These are phyloP conservation scores for Jordanella pulchra DNA, from an alignment of 2,797 vertebrate species.

Conservation along the genomic window DNA sequence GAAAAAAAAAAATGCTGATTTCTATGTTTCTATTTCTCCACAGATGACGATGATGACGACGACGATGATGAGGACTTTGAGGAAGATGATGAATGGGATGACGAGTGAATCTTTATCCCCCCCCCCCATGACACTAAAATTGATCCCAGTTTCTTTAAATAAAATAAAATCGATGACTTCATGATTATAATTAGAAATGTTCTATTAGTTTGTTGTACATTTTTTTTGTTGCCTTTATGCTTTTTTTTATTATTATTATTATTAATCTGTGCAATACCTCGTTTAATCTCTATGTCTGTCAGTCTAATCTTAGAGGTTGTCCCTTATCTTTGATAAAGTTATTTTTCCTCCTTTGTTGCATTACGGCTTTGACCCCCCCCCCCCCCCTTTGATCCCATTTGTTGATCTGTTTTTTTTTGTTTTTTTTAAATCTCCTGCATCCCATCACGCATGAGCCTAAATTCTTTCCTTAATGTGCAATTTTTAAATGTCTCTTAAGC, in stretches of 20 bases:
- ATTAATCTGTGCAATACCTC: conserved; percentile 99
- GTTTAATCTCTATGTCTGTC: conserved; percentile 93
- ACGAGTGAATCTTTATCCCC: conserved; percentile 79
- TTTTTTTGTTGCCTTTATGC: conserved; percentile 94
- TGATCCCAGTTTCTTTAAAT: conserved; percentile 87
- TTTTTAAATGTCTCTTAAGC: conserved; percentile 82
- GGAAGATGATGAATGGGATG: conserved; percentile 98
- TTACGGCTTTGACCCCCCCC: background rate
- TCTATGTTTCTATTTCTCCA: conserved; percentile 24
- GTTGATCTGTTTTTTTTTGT: conserved; percentile 36
- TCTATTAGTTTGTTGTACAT: conserved; percentile 95
- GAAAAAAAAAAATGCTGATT: background rate
- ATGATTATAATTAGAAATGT: conserved; percentile 93
- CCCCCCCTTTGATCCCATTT: conserved; percentile 18
- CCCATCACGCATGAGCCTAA: conserved; percentile 30
- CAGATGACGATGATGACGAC: conserved; percentile 96
- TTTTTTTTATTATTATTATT: conserved; percentile 77
- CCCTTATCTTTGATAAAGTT: conserved; percentile 14
- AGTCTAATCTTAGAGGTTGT: conserved; percentile 62
- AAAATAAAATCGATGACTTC: conserved; percentile 82
- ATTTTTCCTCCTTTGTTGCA: conserved; percentile 8
- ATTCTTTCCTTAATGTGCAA: conserved; percentile 76
- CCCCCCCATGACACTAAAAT: conserved; percentile 88
- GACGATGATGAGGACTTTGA: conserved; percentile 98
- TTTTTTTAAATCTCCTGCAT: conserved; percentile 32